Conservation (phyloP, 2,888 invertebrate genomes). For the Metopia argyrocephala region DNA sequence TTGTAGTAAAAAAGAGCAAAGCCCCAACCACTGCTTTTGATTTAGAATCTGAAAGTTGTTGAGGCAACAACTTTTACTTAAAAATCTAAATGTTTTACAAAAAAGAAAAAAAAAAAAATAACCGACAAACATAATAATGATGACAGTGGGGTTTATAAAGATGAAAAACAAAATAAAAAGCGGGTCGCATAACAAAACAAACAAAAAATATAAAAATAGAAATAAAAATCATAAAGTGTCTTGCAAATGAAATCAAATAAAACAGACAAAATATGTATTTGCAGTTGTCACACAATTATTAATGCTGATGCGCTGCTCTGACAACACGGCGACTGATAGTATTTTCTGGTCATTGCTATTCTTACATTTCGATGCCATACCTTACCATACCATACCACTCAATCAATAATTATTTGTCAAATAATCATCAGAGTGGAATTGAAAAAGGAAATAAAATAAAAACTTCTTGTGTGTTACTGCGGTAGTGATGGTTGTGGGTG, state of each 20-base stretch:
- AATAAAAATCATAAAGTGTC: constrained; percentile 42
- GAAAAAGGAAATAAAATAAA: constrained; percentile 31
- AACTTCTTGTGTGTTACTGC: constrained; percentile 50
- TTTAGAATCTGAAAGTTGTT: constrained; percentile 65
- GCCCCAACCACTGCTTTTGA: constrained; percentile 40
- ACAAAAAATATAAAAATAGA: constrained; percentile 42
- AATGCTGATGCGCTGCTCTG: neutral
- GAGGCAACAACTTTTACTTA: constrained; percentile 63
- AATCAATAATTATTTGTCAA: constrained; percentile 63
- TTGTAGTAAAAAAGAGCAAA: constrained; percentile 15
- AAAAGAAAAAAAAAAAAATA: neutral
- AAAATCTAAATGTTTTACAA: constrained; percentile 35
- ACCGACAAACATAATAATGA: neutral
- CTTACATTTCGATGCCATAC: no score
- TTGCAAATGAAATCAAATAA: neutral
- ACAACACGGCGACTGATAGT: neutral
- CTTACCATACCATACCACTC: constrained; percentile 12
- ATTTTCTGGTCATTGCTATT: neutral
- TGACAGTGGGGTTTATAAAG: neutral
- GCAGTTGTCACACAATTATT: constrained; percentile 13
- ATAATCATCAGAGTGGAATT: constrained; percentile 4
- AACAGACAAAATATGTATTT: constrained; percentile 24
- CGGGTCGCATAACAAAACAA: constrained; percentile 11
- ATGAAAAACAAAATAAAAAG: neutral
- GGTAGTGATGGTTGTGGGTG: constrained; percentile 36